These are phyloP conservation scores for Muraenolepis orangiensis DNA, from an alignment of 2,797 vertebrate genomes.

Conservation along the genomic window DNA sequence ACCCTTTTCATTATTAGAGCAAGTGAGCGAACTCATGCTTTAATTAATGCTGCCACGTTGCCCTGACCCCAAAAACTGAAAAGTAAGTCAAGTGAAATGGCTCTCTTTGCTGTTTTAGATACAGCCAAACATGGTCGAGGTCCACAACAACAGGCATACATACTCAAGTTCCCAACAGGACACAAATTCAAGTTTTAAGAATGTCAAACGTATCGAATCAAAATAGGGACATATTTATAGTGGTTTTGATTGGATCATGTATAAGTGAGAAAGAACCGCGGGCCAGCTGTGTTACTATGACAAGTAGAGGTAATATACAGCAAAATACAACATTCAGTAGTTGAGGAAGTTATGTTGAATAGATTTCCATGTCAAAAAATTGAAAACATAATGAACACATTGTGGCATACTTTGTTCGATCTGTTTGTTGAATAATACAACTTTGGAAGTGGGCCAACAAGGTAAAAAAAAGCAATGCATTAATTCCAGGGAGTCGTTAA, in stretches of 20 bases:
- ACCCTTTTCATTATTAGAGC: conserved; percentile 30
- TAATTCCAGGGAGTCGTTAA: background rate
- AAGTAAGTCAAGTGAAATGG: background rate
- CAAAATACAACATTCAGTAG: background rate
- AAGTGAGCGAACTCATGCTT: background rate
- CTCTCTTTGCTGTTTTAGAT: background rate
- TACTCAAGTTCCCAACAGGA: background rate
- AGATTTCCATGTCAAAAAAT: background rate
- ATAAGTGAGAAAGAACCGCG: background rate
- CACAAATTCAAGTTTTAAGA: too few species aligned
- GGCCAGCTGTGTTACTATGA: background rate
- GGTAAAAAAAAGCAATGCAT: background rate
- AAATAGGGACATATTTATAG: background rate
- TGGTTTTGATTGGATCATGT: background rate
- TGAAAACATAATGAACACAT: background rate
- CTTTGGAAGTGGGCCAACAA: background rate
- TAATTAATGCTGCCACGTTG: conserved; percentile 3
- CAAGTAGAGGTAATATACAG: background rate
- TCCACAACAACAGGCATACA: background rate
- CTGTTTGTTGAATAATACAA: background rate
- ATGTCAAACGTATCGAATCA: background rate
- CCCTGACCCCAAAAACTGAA: conserved; percentile 8
- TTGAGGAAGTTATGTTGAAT: background rate
- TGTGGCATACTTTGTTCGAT: background rate
- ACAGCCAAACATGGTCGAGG: background rate